These are phyloP conservation scores for Atta colombica DNA, from an alignment of 1,140 invertebrate species.

Conservation along the genomic window DNA sequence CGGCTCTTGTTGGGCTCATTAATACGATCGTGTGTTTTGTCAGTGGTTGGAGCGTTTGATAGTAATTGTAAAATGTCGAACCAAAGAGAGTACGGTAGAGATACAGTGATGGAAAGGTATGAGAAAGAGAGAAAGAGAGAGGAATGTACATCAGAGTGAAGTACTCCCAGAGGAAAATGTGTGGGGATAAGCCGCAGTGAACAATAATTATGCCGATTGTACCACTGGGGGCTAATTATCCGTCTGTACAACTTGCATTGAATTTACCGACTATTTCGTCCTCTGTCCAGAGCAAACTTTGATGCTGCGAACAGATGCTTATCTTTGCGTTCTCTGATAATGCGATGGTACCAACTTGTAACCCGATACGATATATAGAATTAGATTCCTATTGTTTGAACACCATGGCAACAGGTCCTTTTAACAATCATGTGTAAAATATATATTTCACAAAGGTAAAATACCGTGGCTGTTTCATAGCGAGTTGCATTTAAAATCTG, in stretches of 20 bases:
- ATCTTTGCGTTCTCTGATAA: slow-evolving; percentile 70
- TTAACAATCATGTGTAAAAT: slow-evolving; percentile 6
- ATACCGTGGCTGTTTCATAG: neutral
- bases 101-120: neutral
- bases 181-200: slow-evolving; percentile 58
- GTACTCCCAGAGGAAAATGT: slow-evolving; percentile 27
- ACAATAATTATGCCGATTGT: slow-evolving; percentile 80
- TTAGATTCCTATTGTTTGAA: neutral
- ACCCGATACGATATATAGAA: slow-evolving; percentile 15
- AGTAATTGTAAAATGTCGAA: slow-evolving; percentile 69
- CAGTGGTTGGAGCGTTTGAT: slow-evolving; percentile 63
- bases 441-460: slow-evolving; percentile 12
- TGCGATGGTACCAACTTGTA: slow-evolving; percentile 58
- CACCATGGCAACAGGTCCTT: neutral
- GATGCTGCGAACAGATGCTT: slow-evolving; percentile 70
- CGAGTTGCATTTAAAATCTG: neutral
- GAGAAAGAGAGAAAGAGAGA: slow-evolving; percentile 38
- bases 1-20: slow-evolving; percentile 73
- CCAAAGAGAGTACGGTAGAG: slow-evolving; percentile 6
- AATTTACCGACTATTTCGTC: slow-evolving; percentile 62
- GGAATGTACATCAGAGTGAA: neutral
- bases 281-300: slow-evolving; percentile 69
- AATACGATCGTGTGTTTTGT: slow-evolving; percentile 68
- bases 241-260: slow-evolving; percentile 68
- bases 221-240: slow-evolving; percentile 76